Conservation (phyloP, 2,888 invertebrate genomes). For the Cosmopolites sordidus region DNA sequence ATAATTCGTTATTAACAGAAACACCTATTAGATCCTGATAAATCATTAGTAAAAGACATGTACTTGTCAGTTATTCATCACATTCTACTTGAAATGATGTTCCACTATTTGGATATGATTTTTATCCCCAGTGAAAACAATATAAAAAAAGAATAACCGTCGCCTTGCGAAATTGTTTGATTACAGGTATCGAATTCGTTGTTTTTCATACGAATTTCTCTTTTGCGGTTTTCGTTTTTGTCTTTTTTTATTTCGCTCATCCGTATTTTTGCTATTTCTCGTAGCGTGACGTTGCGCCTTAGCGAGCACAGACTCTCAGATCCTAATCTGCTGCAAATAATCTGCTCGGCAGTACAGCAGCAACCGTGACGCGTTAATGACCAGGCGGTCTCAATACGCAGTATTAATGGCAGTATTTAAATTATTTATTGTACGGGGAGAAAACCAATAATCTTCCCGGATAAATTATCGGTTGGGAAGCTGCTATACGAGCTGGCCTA, state of each 20-base stretch:
- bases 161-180: too few species aligned
- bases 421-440: constrained; percentile 8
- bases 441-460: constrained; percentile 10
- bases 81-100: too few species aligned
- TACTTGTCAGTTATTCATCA: too few species aligned
- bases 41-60: too few species aligned
- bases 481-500: constrained; percentile 1
- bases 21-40: too few species aligned
- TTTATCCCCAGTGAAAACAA: too few species aligned
- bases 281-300: constrained; percentile 7
- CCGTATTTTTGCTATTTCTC: constrained; percentile 2
- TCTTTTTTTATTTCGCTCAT: not conserved
- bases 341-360: constrained; percentile 7
- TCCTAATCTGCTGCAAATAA: constrained; percentile 9
- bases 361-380: constrained; percentile 9
- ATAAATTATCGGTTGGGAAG: constrained; percentile 6
- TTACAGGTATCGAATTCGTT: too few species aligned
- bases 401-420: constrained; percentile 10
- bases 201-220: too few species aligned
- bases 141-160: too few species aligned
- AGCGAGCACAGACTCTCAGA: constrained; percentile 5
- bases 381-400: constrained; percentile 6
- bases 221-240: too few species aligned
- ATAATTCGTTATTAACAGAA: too few species aligned
- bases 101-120: too few species aligned